A percentile compares a stretch with the other conserved stretches of the same genome.
Evolutionary conservation across 2,797 vertebrate species (phyloP).

Genomic region (Florisuga fusca): DNA sequence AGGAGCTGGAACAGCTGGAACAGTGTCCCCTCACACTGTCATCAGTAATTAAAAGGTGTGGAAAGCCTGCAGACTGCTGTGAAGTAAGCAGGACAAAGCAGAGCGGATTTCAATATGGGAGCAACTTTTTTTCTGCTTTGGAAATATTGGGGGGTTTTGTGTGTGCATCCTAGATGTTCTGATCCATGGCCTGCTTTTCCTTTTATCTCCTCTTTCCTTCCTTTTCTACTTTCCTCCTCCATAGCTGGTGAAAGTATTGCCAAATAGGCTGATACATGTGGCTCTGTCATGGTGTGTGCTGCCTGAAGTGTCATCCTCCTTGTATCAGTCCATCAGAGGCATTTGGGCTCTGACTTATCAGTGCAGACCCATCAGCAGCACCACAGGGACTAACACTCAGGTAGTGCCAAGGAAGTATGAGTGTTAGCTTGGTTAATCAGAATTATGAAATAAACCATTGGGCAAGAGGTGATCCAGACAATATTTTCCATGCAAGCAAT

Average conservation of each 20-base stretch:
- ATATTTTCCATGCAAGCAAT: conserved; percentile 45
- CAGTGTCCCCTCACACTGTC: not conserved
- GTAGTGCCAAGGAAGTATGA: conserved; percentile 30
- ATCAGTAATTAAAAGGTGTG: not conserved
- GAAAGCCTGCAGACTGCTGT: not conserved
- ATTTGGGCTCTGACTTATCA: not conserved
- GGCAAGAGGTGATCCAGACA: conserved; percentile 6
- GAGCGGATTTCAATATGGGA: not conserved
- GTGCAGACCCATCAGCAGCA: not conserved
- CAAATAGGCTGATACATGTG: not conserved
- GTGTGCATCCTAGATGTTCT: not conserved
- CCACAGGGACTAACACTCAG: not conserved
- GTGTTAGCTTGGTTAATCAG: not conserved
- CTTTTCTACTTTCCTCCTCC: not conserved
- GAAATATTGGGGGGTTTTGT: not conserved
- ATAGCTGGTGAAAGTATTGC: not conserved
- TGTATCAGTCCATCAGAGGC: conserved; percentile 19
- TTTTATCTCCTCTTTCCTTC: not conserved
- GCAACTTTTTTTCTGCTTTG: not conserved
- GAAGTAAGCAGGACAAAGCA: not conserved
- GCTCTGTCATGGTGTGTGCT: not conserved
- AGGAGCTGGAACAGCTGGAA: not conserved
- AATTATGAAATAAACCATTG: conserved; percentile 33
- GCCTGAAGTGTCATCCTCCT: not conserved
- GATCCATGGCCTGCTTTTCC: not conserved